A percentile compares a stretch with the other conserved stretches of the same genome.
These are phyloP conservation scores for Thaumatotibia leucotreta DNA, from an alignment of 1,140 invertebrate species.

Conservation along the genomic window DNA sequence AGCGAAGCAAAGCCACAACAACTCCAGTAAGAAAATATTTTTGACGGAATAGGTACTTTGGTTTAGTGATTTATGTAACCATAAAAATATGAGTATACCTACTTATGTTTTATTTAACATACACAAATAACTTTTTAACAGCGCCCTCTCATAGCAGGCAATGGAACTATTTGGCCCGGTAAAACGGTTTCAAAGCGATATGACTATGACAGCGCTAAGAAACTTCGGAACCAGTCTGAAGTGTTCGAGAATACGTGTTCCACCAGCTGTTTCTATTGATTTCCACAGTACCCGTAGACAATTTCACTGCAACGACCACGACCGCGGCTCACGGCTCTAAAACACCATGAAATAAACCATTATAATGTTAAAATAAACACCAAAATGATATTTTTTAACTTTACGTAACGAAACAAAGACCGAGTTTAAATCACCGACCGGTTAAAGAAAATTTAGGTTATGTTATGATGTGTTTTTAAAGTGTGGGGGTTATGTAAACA, in stretches of 20 bases:
- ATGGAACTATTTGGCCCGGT: background rate
- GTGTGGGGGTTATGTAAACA: slow-evolving; percentile 17
- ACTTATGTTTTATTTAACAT: background rate
- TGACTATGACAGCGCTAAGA: background rate
- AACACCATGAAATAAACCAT: slow-evolving; percentile 1
- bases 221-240: background rate
- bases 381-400: background rate
- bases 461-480: slow-evolving; percentile 31
- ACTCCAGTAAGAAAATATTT: background rate
- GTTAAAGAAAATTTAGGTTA: slow-evolving; percentile 31
- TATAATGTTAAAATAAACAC: background rate
- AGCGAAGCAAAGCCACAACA: background rate
- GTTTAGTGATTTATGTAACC: background rate
- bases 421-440: background rate
- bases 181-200: background rate
- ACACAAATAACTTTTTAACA: background rate
- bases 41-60: background rate
- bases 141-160: background rate
- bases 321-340: slow-evolving; percentile 25
- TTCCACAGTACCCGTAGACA: slow-evolving; percentile 40
- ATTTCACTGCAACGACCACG: slow-evolving; percentile 54
- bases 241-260: background rate
- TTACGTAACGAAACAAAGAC: background rate
- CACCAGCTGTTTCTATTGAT: slow-evolving; percentile 65
- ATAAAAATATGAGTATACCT: background rate